phyloP scores from a whole-genome alignment of 2,888 invertebrate species.

The Drosophila subsilvestris region DNA sequence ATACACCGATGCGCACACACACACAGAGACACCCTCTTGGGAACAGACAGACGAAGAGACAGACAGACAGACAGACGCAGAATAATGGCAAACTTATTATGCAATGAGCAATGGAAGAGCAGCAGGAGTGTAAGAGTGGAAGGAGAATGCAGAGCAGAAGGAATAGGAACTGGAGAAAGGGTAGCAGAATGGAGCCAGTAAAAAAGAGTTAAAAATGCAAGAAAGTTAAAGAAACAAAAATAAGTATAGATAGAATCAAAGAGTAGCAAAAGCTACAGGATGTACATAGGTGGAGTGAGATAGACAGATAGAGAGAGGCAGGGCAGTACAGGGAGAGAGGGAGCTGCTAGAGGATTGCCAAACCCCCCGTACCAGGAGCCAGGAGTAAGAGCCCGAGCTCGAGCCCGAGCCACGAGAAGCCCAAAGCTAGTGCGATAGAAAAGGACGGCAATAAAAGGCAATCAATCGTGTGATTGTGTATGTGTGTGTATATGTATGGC shows the following conservation, averaged over 20 bases:
- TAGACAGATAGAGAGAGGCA: not conserved
- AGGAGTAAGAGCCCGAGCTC: not conserved
- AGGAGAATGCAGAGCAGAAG: slow-evolving; percentile 1
- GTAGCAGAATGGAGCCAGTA: not conserved
- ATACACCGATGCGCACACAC: slow-evolving; percentile 10
- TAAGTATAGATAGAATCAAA: not conserved
- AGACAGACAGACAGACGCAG: slow-evolving; percentile 12
- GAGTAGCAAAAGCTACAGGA: not conserved
- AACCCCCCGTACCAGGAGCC: not conserved
- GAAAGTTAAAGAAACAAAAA: not conserved
- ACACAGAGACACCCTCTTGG: slow-evolving; percentile 20
- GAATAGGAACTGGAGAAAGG: not conserved
- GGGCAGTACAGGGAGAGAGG: not conserved
- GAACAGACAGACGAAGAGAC: slow-evolving; percentile 22
- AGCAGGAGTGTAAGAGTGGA: slow-evolving; percentile 8
- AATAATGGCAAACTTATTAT: slow-evolving; percentile 50
- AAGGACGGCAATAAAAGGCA: slow-evolving; percentile 41
- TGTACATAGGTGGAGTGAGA: not conserved
- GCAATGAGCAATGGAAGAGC: slow-evolving; percentile 38
- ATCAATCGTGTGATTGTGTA: slow-evolving; percentile 67
- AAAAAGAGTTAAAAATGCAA: not conserved
- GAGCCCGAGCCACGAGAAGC: not conserved
- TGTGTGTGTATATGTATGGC: slow-evolving; percentile 23
- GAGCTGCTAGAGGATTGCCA: not conserved
- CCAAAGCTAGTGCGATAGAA: not conserved